Percentiles rank a stretch among this genome's conserved stretches.
These are phyloP conservation scores for Ceriagrion tenellum DNA, from an alignment of 2,888 invertebrate genomes.

Conservation along the genomic window DNA sequence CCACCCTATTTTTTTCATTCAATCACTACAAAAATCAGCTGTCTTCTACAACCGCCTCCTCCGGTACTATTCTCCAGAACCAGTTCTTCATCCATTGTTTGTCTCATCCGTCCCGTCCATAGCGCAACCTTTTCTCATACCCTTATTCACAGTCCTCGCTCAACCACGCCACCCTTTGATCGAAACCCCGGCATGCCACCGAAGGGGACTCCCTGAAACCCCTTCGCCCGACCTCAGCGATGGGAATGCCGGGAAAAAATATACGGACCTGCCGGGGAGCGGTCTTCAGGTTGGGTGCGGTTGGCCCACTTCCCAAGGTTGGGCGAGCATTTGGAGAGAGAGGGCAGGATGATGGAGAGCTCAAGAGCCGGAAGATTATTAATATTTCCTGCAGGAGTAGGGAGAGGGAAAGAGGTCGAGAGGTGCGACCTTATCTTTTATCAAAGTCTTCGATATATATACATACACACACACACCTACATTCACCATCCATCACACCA, in stretches of 20 bases:
- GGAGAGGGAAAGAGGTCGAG: not conserved
- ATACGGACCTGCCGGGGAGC: not conserved
- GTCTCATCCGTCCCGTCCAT: too few species aligned
- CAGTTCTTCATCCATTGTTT: too few species aligned
- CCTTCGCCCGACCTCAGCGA: conserved; percentile 1
- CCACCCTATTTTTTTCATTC: too few species aligned
- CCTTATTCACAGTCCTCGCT: not conserved
- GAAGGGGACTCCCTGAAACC: not conserved
- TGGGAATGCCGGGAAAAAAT: not conserved
- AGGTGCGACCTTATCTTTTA: not conserved
- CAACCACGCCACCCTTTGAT: not conserved
- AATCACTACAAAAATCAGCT: too few species aligned
- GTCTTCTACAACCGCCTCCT: too few species aligned
- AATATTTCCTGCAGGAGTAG: not conserved
- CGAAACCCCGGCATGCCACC: not conserved
- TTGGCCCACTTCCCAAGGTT: conserved; percentile 25
- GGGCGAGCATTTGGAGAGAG: not conserved
- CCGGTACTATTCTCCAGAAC: too few species aligned
- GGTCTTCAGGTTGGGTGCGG: conserved; percentile 33
- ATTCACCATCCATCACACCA: not conserved
- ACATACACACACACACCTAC: not conserved
- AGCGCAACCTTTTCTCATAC: too few species aligned
- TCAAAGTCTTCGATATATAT: not conserved
- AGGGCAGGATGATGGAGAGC: not conserved
- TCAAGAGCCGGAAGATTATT: not conserved